These are phyloP conservation scores for Metaphire vulgaris DNA, from an alignment of 1,140 invertebrate genomes.

Conservation along the genomic window DNA sequence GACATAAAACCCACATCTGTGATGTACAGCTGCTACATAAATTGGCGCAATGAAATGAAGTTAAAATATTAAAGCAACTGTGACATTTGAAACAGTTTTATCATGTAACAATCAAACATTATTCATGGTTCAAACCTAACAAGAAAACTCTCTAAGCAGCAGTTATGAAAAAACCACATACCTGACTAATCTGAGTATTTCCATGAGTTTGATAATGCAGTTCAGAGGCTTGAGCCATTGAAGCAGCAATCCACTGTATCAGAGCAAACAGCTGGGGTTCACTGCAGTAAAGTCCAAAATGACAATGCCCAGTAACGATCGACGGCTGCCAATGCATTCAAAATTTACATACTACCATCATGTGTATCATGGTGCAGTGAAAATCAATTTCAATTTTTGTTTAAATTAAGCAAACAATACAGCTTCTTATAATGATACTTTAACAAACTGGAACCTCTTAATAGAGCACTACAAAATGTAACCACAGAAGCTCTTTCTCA, in stretches of 20 bases:
- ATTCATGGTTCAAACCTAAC: not conserved
- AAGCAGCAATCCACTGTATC: not conserved
- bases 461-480: not conserved
- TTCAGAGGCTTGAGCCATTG: not conserved
- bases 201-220: not conserved
- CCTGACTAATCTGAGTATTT: constrained; percentile 1
- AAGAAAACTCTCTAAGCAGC: not conserved
- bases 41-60: no score
- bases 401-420: not conserved
- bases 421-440: not conserved
- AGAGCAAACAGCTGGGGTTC: not conserved
- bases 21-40: no score
- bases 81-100: no score
- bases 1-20: no score
- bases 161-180: not conserved
- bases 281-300: not conserved
- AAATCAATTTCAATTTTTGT: not conserved
- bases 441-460: not conserved
- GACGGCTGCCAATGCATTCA: not conserved
- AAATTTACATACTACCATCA: not conserved
- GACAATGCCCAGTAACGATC: not conserved
- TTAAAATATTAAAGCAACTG: no score
- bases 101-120: not conserved
- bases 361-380: not conserved
- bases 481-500: no score